Percentiles rank a stretch among this genome's conserved stretches.
Evolutionary conservation across 2,888 invertebrate genomes (phyloP).

Genomic region (Drosophila quinaria): DNA sequence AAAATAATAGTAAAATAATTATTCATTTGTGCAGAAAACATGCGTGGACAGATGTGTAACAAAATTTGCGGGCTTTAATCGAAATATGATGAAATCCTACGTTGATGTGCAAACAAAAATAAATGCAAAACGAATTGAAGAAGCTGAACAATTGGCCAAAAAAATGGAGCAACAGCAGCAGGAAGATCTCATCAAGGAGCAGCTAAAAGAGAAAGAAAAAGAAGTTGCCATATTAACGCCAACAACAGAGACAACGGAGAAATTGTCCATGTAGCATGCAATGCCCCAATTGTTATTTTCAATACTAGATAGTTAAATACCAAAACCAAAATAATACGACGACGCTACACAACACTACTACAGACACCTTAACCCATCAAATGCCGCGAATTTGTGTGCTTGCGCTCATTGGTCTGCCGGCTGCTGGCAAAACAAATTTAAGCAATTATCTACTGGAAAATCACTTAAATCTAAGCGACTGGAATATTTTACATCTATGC

Average conservation of each 20-base stretch:
- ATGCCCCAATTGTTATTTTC: conserved; percentile 59
- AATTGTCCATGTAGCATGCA: conserved; percentile 58
- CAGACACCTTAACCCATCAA: background rate
- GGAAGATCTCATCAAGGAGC: conserved; percentile 42
- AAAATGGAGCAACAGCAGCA: conserved; percentile 59
- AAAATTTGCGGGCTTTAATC: conserved; percentile 85
- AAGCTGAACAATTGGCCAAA: conserved; percentile 78
- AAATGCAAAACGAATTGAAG: conserved; percentile 82
- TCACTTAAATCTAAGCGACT: conserved; percentile 16
- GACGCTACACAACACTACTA: conserved; percentile 14
- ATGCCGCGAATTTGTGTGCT: conserved; percentile 81
- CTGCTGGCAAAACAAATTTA: conserved; percentile 81
- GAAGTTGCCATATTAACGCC: conserved; percentile 48
- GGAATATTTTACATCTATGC: conserved; percentile 78
- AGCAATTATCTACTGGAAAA: conserved; percentile 63
- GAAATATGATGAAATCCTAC: conserved; percentile 85
- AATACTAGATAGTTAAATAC: conserved; percentile 63
- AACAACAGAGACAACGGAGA: conserved; percentile 31
- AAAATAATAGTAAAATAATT: no score
- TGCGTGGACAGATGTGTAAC: conserved; percentile 84
- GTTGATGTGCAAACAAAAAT: conserved; percentile 85
- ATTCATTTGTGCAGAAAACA: conserved; percentile 55
- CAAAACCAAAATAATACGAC: background rate
- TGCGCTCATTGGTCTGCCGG: conserved; percentile 83
- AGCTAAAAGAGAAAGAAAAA: conserved; percentile 36